Evolutionary conservation across 2,797 vertebrate species (phyloP).

Genomic region (Manis javanica): DNA sequence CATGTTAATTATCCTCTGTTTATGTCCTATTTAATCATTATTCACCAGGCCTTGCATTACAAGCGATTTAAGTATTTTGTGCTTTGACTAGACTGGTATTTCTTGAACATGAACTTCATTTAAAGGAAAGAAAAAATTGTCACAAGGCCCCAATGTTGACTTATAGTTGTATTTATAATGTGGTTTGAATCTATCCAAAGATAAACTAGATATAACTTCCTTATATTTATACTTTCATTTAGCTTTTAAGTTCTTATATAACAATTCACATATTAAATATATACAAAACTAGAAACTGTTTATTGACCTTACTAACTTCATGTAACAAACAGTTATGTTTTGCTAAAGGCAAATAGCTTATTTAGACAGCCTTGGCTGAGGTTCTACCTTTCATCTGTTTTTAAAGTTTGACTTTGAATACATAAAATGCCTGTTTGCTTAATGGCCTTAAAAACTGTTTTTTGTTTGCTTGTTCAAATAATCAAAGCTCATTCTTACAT

Average conservation of each 20-base stretch:
- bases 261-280: neutral
- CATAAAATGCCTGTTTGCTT: constrained; percentile 16
- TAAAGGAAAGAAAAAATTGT: neutral
- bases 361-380: neutral
- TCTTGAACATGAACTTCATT: constrained; percentile 29
- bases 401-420: constrained; percentile 28
- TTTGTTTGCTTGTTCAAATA: constrained; percentile 32
- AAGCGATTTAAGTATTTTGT: neutral
- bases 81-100: neutral
- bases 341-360: constrained; percentile 23
- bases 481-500: constrained; percentile 28
- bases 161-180: constrained; percentile 37
- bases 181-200: neutral
- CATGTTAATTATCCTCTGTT: neutral
- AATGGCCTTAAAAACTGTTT: neutral
- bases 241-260: neutral
- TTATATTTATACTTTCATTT: constrained; percentile 25
- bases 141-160: neutral
- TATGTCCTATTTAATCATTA: neutral
- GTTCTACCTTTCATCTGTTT: constrained; percentile 26
- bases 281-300: constrained; percentile 2
- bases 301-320: neutral
- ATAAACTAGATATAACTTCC: constrained; percentile 4
- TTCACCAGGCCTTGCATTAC: neutral
- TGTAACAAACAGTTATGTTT: neutral